Evolutionary conservation across 2,888 invertebrate genomes (phyloP).

Genomic region (Drosophila antonietae): DNA sequence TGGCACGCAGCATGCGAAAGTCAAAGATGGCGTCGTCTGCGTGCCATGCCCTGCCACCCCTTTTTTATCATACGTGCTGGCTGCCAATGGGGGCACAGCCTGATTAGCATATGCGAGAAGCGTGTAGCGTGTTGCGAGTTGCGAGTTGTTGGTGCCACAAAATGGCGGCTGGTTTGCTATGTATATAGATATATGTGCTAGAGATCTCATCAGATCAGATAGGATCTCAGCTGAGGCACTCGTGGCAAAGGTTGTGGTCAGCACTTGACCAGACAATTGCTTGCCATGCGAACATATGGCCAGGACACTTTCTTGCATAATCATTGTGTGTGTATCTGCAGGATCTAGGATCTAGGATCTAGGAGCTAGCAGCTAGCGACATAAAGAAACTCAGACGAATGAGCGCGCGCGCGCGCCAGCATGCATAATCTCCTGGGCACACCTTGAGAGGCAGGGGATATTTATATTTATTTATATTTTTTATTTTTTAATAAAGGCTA

Average conservation of each 20-base stretch:
- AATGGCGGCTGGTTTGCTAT: slow-evolving; percentile 39
- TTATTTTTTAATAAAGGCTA: slow-evolving; percentile 59
- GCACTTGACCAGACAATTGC: slow-evolving; percentile 60
- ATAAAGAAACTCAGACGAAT: neutral
- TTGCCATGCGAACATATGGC: slow-evolving; percentile 14
- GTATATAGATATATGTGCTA: neutral
- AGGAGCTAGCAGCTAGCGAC: slow-evolving; percentile 14
- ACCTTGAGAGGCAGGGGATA: slow-evolving; percentile 51
- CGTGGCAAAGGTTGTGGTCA: slow-evolving; percentile 52
- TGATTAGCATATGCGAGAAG: slow-evolving; percentile 63
- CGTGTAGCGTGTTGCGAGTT: neutral
- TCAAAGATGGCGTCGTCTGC: slow-evolving; percentile 62
- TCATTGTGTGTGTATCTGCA: slow-evolving; percentile 49
- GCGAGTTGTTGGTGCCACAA: slow-evolving; percentile 19
- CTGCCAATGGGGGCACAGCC: slow-evolving; percentile 47
- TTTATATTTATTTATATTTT: too few relatives aligned
- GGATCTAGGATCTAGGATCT: slow-evolving; percentile 50
- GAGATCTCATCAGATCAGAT: slow-evolving; percentile 4
- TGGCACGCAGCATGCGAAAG: slow-evolving; percentile 35
- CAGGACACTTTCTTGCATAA: slow-evolving; percentile 60
- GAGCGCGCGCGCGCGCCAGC: slow-evolving; percentile 55
- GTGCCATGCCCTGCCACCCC: slow-evolving; percentile 53
- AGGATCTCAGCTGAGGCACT: slow-evolving; percentile 17
- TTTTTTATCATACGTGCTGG: slow-evolving; percentile 37
- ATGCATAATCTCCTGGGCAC: slow-evolving; percentile 67